A percentile compares a stretch with the other conserved stretches of the same genome.
phyloP scores from a whole-genome alignment of 1,140 invertebrate genomes.

The Formica exsecta region DNA sequence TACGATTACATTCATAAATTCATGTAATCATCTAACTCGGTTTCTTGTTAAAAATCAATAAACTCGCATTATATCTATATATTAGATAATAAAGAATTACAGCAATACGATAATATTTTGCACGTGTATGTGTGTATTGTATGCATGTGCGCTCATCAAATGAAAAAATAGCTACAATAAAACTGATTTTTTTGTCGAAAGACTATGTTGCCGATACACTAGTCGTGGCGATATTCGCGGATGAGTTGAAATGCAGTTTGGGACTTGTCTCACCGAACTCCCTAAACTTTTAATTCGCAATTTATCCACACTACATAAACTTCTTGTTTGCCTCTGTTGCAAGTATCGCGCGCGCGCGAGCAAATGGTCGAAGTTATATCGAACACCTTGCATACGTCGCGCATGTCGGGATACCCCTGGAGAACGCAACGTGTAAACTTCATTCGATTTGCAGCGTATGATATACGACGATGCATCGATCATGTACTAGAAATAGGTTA shows the following conservation, averaged over 20 bases:
- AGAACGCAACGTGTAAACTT: constrained; percentile 45
- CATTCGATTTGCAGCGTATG: constrained; percentile 49
- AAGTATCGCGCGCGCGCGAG: not conserved
- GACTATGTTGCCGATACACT: not conserved
- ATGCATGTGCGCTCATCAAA: not conserved
- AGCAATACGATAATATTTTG: not conserved
- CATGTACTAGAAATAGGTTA: constrained; percentile 51
- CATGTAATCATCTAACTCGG: not conserved
- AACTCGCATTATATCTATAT: not conserved
- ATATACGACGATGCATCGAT: constrained; percentile 54
- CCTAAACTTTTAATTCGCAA: constrained; percentile 19
- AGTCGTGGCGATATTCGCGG: not conserved
- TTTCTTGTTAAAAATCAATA: not conserved
- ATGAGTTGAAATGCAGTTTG: constrained; percentile 14
- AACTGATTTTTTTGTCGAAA: not conserved
- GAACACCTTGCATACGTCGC: constrained; percentile 2
- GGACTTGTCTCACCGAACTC: not conserved
- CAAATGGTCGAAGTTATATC: not conserved
- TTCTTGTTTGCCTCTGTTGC: not conserved
- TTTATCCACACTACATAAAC: not conserved
- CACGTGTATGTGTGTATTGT: not conserved
- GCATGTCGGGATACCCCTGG: not conserved
- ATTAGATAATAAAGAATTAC: not conserved
- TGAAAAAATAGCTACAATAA: not conserved
- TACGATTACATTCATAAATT: not conserved